A percentile compares a stretch with the other conserved stretches of the same genome.
These are phyloP conservation scores for Acanthosoma haemorrhoidale DNA, from an alignment of 2,888 invertebrate species.

Conservation along the genomic window DNA sequence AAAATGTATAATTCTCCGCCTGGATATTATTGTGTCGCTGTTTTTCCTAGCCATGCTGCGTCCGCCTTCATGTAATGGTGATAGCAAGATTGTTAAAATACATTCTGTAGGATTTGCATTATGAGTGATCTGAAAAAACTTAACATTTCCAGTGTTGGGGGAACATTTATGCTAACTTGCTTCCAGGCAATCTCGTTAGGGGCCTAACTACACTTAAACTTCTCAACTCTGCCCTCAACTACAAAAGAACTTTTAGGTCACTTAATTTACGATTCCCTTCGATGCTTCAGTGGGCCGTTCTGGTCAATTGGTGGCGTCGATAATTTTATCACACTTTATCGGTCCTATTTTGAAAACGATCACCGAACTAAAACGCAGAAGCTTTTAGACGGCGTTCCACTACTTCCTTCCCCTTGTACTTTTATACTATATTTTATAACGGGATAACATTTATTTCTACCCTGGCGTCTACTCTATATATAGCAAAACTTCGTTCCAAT, in stretches of 20 bases:
- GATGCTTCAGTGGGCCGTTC: neutral
- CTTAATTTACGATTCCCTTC: neutral
- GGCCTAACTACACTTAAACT: neutral
- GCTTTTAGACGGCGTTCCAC: neutral
- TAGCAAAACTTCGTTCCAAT: no score
- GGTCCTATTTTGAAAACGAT: neutral
- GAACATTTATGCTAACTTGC: neutral
- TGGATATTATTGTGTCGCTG: no score
- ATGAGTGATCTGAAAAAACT: neutral
- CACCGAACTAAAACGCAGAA: no score
- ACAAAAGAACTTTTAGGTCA: neutral
- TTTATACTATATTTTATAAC: neutral
- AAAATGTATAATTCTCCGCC: no score
- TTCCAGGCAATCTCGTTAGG: neutral
- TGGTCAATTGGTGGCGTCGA: neutral
- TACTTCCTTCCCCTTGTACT: neutral
- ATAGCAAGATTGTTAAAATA: no score
- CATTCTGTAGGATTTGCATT: no score
- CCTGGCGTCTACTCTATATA: no score
- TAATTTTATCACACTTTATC: neutral
- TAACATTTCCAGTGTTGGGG: no score
- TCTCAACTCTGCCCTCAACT: neutral
- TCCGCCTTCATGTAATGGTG: no score
- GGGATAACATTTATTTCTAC: neutral
- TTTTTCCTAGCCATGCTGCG: no score